A percentile compares a stretch with the other conserved stretches of the same genome.
phyloP scores from a whole-genome alignment of 2,888 invertebrate species.

The Luperina nickerlii region DNA sequence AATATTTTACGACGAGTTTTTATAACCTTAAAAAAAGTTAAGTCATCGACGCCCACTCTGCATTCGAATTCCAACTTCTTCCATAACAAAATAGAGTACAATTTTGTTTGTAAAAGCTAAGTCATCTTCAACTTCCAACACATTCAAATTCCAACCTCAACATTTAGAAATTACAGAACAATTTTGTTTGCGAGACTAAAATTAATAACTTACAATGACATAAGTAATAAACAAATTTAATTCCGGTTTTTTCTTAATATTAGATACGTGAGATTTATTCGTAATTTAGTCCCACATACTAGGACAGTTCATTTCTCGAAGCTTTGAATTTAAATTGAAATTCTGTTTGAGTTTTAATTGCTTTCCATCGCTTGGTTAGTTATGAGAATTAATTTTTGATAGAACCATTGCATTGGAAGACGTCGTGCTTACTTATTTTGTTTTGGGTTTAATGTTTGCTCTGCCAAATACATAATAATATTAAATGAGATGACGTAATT shows the following conservation, averaged over 20 bases:
- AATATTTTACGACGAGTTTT: conserved; percentile 51
- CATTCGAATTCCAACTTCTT: conserved; percentile 19
- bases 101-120: conserved; percentile 38
- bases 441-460: no score
- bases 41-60: conserved; percentile 34
- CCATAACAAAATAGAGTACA: conserved; percentile 16
- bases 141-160: conserved; percentile 19
- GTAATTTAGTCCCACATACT: conserved; percentile 45
- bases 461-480: no score
- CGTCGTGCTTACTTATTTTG: neutral
- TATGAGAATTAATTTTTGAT: conserved; percentile 25
- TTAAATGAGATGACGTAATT: no score
- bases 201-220: conserved; percentile 60
- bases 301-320: conserved; percentile 50
- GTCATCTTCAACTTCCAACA: conserved; percentile 11
- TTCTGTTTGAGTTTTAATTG: conserved; percentile 50
- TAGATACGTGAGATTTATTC: conserved; percentile 60
- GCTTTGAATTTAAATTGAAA: conserved; percentile 50
- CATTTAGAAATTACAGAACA: conserved; percentile 18
- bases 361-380: conserved; percentile 21
- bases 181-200: conserved; percentile 11
- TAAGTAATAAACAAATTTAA: conserved; percentile 61
- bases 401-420: neutral
- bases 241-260: conserved; percentile 62
- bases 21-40: conserved; percentile 54